phyloP scores from a whole-genome alignment of 2,113 vertebrate species.

The Sisor rabdophorus region DNA sequence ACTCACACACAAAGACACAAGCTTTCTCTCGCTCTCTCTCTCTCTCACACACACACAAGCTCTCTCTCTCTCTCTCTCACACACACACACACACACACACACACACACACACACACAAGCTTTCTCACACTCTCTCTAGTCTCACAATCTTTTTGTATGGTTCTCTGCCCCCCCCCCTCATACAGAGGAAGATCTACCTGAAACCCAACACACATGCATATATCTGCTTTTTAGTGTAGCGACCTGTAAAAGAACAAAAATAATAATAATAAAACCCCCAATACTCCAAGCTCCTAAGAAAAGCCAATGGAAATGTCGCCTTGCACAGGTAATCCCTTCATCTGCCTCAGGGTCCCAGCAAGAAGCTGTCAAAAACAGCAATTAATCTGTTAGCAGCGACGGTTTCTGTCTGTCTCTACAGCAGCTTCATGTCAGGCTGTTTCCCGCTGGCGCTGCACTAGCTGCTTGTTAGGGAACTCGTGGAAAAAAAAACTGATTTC shows the following conservation, averaged over 20 bases:
- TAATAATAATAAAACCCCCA: too few species aligned
- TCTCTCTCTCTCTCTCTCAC: too few species aligned
- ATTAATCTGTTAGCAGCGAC: conserved; percentile 73
- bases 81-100: too few species aligned
- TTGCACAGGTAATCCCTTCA: neutral
- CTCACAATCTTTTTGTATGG: neutral
- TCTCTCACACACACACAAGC: too few species aligned
- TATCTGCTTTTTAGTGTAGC: conserved; percentile 6
- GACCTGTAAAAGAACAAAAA: neutral
- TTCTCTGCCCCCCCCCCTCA: neutral
- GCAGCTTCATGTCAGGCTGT: conserved; percentile 57
- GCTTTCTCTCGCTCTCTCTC: too few species aligned
- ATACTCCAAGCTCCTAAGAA: neutral
- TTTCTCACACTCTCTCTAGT: conserved; percentile 14
- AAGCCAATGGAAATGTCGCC: neutral
- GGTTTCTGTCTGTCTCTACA: conserved; percentile 46
- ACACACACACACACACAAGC: neutral
- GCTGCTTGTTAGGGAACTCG: conserved; percentile 21
- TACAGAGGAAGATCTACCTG: conserved; percentile 18
- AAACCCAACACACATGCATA: conserved; percentile 13
- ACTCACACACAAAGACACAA: too few species aligned
- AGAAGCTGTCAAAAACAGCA: conserved; percentile 60
- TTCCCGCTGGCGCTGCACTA: conserved; percentile 39
- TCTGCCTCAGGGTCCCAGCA: conserved; percentile 20
- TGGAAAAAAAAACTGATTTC: conserved; percentile 32